Base-by-base conservation (phyloP, 1,140 invertebrate genomes). In the Nasonia longicornis region DNA sequence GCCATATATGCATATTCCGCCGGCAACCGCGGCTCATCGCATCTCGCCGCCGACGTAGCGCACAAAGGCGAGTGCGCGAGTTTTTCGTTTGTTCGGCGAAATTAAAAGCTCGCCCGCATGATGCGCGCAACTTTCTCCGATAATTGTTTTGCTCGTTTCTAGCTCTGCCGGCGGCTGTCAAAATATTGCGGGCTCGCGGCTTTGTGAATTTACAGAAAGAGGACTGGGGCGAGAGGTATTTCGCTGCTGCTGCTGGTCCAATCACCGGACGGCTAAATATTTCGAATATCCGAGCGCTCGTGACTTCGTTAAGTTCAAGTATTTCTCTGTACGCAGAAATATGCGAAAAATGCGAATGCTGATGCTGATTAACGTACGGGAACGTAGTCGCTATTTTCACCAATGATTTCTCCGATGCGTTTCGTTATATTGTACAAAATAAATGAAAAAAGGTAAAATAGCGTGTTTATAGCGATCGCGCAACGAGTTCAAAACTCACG, bases 61-160 rank as follows among this genome's bases (percentile, higher is more conserved):
- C 77, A 78, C 67, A 78, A 73, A 79, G 77, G 35, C 1, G 66
- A 69, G 42, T 42, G n/a, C 8, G 38, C 4, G 74, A 42, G 52
- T 76, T 76, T 42, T 42, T 35, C 29, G 29, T 70, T 16, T 70
- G 66, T 70, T 78, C 48, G 26, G 0, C 70, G 69, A 79, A 79
- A 79, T 79, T 72, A 79, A 79, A 79, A 79, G 69, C 77, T 64
- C n/a, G 66, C 48, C 69, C 77, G 69, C 69, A 74, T 67, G 78
- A 74, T 74, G 71, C 71, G 38, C 66, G 58, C 66, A 80, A 80
- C 35, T 80, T 80, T 80, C 71, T 74, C 70, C 71, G 78, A 80
- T 80, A 74, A 80, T 80, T 71, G 78, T 80, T 74, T 80, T 45
- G 66, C 64, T 4, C 64, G 64, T 67, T 26, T 29, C 22, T 67